phyloP scores from a whole-genome alignment of 1,140 invertebrate genomes.

The Paraescarpia echinospica region DNA sequence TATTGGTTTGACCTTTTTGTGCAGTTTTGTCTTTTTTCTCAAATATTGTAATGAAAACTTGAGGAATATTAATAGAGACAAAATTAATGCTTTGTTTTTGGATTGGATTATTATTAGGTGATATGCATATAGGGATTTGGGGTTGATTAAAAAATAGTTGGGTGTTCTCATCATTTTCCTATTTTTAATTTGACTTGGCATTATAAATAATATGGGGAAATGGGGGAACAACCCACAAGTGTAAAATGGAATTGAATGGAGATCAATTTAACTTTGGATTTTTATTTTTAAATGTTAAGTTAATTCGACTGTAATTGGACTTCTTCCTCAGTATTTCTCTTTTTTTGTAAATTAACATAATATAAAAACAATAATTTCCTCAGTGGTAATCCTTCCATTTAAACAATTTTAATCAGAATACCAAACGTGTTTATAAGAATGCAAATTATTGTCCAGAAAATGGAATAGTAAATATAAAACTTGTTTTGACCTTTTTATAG shows the following conservation, averaged over 20 bases:
- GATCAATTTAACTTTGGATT: not conserved
- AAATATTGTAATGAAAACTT: not conserved
- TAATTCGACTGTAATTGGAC: too few relatives aligned
- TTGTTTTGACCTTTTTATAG: too few relatives aligned
- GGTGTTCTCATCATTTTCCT: not conserved
- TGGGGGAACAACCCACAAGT: not conserved
- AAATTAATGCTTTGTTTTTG: not conserved
- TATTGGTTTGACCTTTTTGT: not conserved
- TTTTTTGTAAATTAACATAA: not conserved
- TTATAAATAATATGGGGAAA: not conserved
- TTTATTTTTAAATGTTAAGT: not conserved
- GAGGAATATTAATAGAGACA: not conserved
- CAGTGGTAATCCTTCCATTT: not conserved
- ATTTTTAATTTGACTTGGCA: not conserved
- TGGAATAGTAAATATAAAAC: not conserved
- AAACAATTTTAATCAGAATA: not conserved
- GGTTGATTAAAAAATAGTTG: not conserved
- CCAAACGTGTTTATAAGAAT: not conserved
- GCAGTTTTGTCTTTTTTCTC: not conserved
- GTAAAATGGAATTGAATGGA: not conserved
- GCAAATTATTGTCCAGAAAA: not conserved
- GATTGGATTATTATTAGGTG: not conserved
- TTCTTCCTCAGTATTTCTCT: not conserved
- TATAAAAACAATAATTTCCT: not conserved
- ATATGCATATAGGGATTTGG: not conserved